Conservation (phyloP, 2,888 invertebrate species). For the Orgyia antiqua region DNA sequence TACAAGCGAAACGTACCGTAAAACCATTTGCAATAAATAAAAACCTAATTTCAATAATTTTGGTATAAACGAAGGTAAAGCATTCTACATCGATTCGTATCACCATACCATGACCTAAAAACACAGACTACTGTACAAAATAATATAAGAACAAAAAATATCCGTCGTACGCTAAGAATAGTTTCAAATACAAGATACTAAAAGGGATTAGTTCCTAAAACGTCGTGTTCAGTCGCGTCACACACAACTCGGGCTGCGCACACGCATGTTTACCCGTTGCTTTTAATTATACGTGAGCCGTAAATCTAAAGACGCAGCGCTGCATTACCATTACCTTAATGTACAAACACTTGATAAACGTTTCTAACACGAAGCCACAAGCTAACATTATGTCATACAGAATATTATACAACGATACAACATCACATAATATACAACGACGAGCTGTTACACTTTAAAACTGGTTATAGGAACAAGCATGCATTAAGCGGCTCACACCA, state of each 20-base stretch:
- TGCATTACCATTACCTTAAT: conserved; percentile 34
- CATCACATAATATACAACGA: conserved; percentile 16
- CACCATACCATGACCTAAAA: conserved; percentile 36
- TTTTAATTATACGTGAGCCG: conserved; percentile 35
- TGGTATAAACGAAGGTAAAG: conserved; percentile 6
- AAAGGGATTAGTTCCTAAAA: conserved; percentile 43
- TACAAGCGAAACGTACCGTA: too few relatives aligned
- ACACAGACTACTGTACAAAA: conserved; percentile 25
- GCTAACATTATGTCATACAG: conserved; percentile 38
- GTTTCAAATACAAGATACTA: conserved; percentile 23
- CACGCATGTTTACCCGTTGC: conserved; percentile 40
- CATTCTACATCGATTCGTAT: conserved; percentile 18
- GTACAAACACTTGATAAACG: conserved; percentile 35
- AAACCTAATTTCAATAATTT: neutral
- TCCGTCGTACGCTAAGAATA: conserved; percentile 31
- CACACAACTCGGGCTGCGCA: conserved; percentile 24
- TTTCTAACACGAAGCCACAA: conserved; percentile 32
- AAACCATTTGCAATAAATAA: too few relatives aligned
- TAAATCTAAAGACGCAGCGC: conserved; percentile 43
- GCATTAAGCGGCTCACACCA: conserved; percentile 36
- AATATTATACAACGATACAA: conserved; percentile 29
- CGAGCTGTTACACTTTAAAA: conserved; percentile 21
- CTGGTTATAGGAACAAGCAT: conserved; percentile 39
- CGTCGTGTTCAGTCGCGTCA: conserved; percentile 34
- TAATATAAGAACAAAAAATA: conserved; percentile 26